Evolutionary conservation across 2,797 vertebrate genomes (phyloP), one percentile per base, ranked within the genome.

Genomic region (Lepidocolaptes lacrymiger): DNA sequence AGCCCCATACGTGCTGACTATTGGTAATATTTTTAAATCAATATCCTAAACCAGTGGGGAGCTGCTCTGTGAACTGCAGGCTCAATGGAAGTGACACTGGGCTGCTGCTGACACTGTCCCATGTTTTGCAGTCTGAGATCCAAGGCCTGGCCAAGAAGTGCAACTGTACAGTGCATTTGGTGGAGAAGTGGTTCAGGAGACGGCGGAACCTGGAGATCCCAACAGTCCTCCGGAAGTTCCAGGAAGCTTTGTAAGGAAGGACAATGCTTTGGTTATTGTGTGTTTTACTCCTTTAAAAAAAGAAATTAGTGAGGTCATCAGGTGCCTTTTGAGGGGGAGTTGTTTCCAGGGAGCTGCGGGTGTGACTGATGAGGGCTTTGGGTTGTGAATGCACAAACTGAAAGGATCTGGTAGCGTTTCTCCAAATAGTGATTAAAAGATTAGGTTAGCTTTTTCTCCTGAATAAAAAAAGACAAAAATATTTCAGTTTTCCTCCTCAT

Each of bases 101-200:
- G 44, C 86, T n/a, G 1, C 62, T 76, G 61, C 46, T 97, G 76
- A 95, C 9, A 1, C 19, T 64, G 1, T 72, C 78, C 20, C 19
- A 3, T 75, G 88, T 73, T 56, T 95, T 97, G 41, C 98, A 99
- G 99, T 97, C 96, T 91, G 98, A 99, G 75, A 97, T 99, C 37
- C 98, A 98, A 46, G 98, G 98, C 52, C 95, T 99, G 96, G 98
- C 98, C n/a, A 99, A 99, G 95, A 99, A 99, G 96, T 98, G 98
- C 96, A 98, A 98, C 93, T 98, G 98, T 94, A 98, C 99, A 0
- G 97, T 97, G 36, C 98, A 91, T 61, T 97, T 99, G 88, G 98
- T 99, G 76, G 98, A 99, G 88, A 98, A 98, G 55, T 99, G 99
- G 99, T 99, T 99, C 95, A 97, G 99, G 93, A 98, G 97, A 32